A percentile compares a stretch with the other conserved stretches of the same genome.
These are phyloP conservation scores for Brotula barbata DNA, from an alignment of 2,797 vertebrate genomes.

Conservation along the genomic window DNA sequence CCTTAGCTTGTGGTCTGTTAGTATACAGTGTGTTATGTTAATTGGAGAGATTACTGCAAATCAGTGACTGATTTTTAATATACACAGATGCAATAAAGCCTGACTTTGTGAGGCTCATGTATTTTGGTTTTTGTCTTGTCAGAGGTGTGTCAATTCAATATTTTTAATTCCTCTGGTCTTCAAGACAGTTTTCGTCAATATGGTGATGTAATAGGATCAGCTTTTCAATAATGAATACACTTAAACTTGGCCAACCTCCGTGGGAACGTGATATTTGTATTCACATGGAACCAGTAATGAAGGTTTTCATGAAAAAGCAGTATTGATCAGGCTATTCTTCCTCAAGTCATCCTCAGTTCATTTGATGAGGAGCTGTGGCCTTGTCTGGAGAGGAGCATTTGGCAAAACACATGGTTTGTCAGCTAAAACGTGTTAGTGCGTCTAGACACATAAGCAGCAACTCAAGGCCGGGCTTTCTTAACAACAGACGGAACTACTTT, in stretches of 20 bases:
- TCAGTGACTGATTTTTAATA: conserved; percentile 20
- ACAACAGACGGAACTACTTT: conserved; percentile 8
- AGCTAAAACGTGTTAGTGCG: neutral
- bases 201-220: no score
- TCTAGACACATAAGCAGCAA: conserved; percentile 10
- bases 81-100: no score
- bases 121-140: no score
- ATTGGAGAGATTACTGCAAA: conserved; percentile 38
- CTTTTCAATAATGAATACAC: no score
- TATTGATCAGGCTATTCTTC: neutral
- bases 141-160: no score
- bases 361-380: neutral
- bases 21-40: neutral
- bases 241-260: no score
- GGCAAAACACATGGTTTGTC: conserved; percentile 4
- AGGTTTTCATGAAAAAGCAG: no score
- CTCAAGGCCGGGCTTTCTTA: conserved; percentile 1
- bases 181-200: no score
- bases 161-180: no score
- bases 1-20: conserved; percentile 8
- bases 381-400: conserved; percentile 7
- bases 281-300: neutral
- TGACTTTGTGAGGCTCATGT: no score
- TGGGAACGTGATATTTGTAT: conserved; percentile 1
- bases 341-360: neutral